phyloP scores from a whole-genome alignment of 2,113 vertebrate genomes.

The Microcebus griseorufus region DNA sequence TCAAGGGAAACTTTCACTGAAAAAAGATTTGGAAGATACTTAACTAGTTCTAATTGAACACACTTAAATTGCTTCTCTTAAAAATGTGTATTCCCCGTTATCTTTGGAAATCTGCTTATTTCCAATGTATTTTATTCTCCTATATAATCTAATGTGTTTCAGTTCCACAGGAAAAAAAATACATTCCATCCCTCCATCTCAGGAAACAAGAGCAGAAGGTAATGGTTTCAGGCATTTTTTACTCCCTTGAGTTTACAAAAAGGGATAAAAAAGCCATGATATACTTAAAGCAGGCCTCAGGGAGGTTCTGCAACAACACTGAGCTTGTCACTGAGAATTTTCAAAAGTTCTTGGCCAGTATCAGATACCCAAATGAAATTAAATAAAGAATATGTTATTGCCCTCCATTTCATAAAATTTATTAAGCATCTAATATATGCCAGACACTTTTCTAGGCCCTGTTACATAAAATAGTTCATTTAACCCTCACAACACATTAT shows the following conservation, averaged over 20 bases:
- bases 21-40: conserved; percentile 16
- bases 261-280: not conserved
- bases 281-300: not conserved
- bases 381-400: not conserved
- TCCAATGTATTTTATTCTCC: not conserved
- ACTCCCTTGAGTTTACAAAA: not conserved
- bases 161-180: not conserved
- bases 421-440: not conserved
- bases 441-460: not conserved
- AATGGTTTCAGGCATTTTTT: not conserved
- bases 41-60: not conserved
- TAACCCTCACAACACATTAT: not conserved
- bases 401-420: not conserved
- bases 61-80: not conserved
- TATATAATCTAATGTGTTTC: not conserved
- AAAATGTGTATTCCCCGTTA: not conserved
- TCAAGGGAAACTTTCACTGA: not conserved
- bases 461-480: not conserved
- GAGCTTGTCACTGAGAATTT: not conserved
- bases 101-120: not conserved
- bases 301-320: not conserved
- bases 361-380: not conserved
- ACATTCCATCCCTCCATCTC: not conserved
- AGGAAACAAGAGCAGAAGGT: not conserved
- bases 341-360: not conserved